Conservation (phyloP, 1,140 invertebrate species). For the Saxidomus purpurata region DNA sequence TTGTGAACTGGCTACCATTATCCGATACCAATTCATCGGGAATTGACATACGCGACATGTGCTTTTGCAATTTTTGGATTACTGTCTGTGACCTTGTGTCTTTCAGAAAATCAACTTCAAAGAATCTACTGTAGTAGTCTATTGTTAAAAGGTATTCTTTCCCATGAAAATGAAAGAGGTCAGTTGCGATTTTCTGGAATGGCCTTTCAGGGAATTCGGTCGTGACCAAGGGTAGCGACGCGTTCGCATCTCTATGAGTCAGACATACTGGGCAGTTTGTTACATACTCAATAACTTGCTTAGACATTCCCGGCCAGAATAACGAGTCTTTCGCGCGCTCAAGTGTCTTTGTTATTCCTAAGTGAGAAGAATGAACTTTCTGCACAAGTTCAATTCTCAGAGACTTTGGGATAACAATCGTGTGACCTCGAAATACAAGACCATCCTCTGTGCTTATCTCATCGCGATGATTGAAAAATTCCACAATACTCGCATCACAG, state of each 20-base stretch:
- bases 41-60: not conserved
- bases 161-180: not conserved
- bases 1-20: not conserved
- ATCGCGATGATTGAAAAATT: slow-evolving; percentile 24
- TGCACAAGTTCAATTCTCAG: slow-evolving; percentile 66
- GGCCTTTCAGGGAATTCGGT: not conserved
- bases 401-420: not conserved
- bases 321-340: not conserved
- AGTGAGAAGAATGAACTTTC: slow-evolving; percentile 56
- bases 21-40: not conserved
- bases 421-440: not conserved
- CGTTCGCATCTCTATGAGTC: not conserved
- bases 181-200: not conserved
- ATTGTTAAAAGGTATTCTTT: not conserved
- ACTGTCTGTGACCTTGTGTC: not conserved
- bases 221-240: no score
- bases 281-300: no score
- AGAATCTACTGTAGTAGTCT: not conserved
- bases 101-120: not conserved
- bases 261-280: not conserved
- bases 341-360: not conserved
- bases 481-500: not conserved
- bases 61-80: not conserved
- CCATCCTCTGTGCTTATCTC: not conserved
- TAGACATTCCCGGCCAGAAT: not conserved